A percentile compares a stretch with the other conserved stretches of the same genome.
Conservation (phyloP, 2,113 vertebrate genomes). For the Apodemus speciosus region DNA sequence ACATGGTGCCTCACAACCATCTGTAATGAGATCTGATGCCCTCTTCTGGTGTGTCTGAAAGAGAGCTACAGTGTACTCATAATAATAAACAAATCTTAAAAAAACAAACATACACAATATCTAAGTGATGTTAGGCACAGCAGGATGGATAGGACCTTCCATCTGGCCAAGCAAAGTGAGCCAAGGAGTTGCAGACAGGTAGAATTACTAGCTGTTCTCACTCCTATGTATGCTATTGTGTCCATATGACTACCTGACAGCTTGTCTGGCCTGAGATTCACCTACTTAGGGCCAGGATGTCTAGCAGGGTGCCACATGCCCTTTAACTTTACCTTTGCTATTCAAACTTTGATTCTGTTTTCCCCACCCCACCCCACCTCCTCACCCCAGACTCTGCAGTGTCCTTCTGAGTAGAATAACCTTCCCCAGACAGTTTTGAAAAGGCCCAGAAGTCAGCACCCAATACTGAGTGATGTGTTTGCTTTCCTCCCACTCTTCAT, state of each 20-base stretch:
- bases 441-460: background rate
- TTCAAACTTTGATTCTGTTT: background rate
- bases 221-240: fast-evolving
- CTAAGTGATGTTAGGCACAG: background rate
- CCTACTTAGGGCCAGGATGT: background rate
- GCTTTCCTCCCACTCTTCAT: background rate
- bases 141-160: background rate
- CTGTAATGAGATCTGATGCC: too few relatives aligned
- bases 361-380: too few relatives aligned
- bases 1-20: too few relatives aligned
- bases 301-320: background rate
- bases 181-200: background rate
- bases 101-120: too few relatives aligned
- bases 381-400: background rate
- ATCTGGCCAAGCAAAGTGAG: background rate
- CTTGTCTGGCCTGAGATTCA: background rate
- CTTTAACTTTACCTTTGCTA: background rate
- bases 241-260: background rate
- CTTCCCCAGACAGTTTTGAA: background rate
- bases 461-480: background rate
- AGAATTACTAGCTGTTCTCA: background rate
- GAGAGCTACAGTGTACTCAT: too few relatives aligned
- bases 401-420: background rate
- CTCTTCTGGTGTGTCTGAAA: too few relatives aligned
- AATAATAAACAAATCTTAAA: too few relatives aligned